Evolutionary conservation across 2,797 vertebrate genomes (phyloP).

Genomic region (Lepidocolaptes lacrymiger): DNA sequence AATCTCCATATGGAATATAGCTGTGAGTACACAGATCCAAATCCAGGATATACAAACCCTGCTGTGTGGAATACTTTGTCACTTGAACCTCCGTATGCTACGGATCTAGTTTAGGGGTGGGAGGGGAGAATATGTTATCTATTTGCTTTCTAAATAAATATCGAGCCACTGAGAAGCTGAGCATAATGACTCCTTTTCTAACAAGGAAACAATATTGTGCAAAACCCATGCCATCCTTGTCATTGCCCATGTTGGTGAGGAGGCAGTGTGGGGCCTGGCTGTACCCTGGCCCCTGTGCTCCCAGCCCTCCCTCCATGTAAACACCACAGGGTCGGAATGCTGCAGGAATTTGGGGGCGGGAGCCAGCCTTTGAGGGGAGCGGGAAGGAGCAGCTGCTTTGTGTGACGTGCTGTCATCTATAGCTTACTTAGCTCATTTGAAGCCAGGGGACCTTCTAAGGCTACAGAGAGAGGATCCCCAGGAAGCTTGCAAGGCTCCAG

Average conservation of each 20-base stretch:
- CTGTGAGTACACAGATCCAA: background rate
- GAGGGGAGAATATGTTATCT: background rate
- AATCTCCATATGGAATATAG: background rate
- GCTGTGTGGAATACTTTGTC: constrained; percentile 9
- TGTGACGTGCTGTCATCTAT: background rate
- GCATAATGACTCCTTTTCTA: background rate
- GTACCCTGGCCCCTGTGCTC: background rate
- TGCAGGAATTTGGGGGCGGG: background rate
- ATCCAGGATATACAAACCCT: constrained; percentile 23
- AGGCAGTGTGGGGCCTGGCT: background rate
- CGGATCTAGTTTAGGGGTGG: background rate
- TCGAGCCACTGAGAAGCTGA: background rate
- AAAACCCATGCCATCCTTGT: background rate
- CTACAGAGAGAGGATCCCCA: background rate
- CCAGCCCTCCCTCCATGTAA: background rate
- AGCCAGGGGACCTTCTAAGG: constrained; percentile 36
- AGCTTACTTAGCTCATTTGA: constrained; percentile 6
- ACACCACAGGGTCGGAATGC: background rate
- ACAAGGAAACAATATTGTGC: background rate
- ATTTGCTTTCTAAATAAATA: background rate
- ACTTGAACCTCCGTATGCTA: constrained; percentile 9
- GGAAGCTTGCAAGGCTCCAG: background rate
- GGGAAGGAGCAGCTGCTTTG: constrained; percentile 46
- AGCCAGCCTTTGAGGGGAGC: background rate
- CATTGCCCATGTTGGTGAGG: background rate